A percentile compares a stretch with the other conserved stretches of the same genome.
phyloP scores from a whole-genome alignment of 1,140 invertebrate species.

The Pogonognathellus flavescens region DNA sequence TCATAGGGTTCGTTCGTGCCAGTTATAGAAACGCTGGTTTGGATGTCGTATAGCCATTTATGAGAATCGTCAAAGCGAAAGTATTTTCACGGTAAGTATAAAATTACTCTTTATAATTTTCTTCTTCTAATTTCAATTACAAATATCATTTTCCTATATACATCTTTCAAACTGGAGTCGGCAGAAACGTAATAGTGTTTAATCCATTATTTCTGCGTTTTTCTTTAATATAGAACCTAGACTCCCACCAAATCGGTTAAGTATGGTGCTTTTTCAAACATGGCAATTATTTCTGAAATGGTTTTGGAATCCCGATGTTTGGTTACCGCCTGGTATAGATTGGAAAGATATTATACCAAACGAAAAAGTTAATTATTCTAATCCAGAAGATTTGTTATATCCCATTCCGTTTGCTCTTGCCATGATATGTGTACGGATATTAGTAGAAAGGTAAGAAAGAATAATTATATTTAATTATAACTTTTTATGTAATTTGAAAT shows the following conservation, averaged over 20 bases:
- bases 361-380: constrained; percentile 82
- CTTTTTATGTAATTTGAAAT: no score
- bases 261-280: constrained; percentile 15
- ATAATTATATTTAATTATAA: neutral
- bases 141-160: neutral
- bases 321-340: constrained; percentile 90
- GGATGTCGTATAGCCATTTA: no score
- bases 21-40: no score
- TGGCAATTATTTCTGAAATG: constrained; percentile 70
- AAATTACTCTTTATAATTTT: neutral
- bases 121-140: neutral
- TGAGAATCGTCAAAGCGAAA: no score
- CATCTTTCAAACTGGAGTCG: neutral
- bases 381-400: constrained; percentile 85
- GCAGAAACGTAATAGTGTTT: neutral
- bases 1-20: no score
- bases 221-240: neutral
- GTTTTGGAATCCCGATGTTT: constrained; percentile 87
- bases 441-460: constrained; percentile 88
- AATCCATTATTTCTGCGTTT: neutral
- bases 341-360: constrained; percentile 89
- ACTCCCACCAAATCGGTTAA: neutral
- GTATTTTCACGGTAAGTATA: no score
- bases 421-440: constrained; percentile 80
- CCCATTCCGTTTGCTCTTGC: constrained; percentile 85